Base-by-base conservation (phyloP, 2,797 vertebrate species). In the Otolemur crassicaudatus region DNA sequence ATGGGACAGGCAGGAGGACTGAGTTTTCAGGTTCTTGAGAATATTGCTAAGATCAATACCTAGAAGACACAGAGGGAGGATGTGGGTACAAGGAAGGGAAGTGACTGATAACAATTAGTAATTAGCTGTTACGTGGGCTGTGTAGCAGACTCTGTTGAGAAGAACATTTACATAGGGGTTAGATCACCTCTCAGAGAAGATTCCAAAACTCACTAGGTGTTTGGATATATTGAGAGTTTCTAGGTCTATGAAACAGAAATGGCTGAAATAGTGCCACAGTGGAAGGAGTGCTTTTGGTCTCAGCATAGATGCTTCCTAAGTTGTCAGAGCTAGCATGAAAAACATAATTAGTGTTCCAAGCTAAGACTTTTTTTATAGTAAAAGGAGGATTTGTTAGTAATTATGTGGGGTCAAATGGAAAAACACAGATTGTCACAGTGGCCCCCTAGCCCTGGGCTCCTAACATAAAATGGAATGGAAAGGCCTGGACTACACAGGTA, bases 11-110 rank as follows among this genome's bases (percentile, higher is more conserved):
- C 70, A 49, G 29, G 31, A 79, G 10, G 10, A 56, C 56, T 91
- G 40, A 90, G 14, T 75, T 88, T 79, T 86, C 25, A 37, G 6
- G 23, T 93, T 84, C 46, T 87, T 96, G 92, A 75, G 31, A 93
- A 56, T 4, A 61, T n/a, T 22, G 8, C n/a, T 85, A n/a, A 56
- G 53, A 73, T 34, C n/a, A 43, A 31, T 4, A 53, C 12, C 10
- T 31, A 22, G 73, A 93, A 77, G 58, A 63, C 34, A 5, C 4
- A 29, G 43, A 81, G 82, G 46, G 61, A 12, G 72, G 46, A 29
- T n/a, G 90, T 63, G 14, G 34, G 11, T 49, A 63, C 27, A 81
- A 65, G 27, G 27, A 23, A 53, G 87, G 53, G 65, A 89, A 43
- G 10, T 77, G 14, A 69, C 84, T 90, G 58, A 31, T 67, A 81